Base-by-base conservation (phyloP, 1,140 invertebrate genomes). In the Bombus confusus region DNA sequence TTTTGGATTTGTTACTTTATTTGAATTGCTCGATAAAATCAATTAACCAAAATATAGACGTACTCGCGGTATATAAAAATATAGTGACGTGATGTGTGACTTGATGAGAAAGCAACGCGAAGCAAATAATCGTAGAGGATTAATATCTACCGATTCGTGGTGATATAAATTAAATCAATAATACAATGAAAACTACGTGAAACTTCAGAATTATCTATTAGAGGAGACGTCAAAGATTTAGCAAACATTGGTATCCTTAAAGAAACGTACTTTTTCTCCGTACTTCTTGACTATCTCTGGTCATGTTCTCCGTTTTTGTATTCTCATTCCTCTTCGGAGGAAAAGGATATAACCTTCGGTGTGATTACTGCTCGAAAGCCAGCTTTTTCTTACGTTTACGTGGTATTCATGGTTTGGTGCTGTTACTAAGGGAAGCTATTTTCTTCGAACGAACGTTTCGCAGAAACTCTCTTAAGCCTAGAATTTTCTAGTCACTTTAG, bases 341-440 rank as follows among this genome's bases (percentile, higher is more conserved):
- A 89, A 90, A 90, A 89, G 86, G 76, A 85, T 74, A 78, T 82
- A 87, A 81, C 79, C 86, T 90, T 86, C 80, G 64, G 76, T 90
- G 80, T 59, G 77, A 90, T 90, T 83, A 77, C 88, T 52, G 28
- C 43, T 52, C 75, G 82, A 64, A 59, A 66, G 39, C 31, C 72
- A 64, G 69, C 88, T 89, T 90, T 90, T 90, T 90, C 88, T 87
- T 80, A 57, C 71, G 71, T 71, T 85, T 72, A 59, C 77, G 59
- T 37, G 71, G 80, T 52, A 68, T 86, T 89, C 83, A 43, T 74
- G 78, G 39, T 31, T 34, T 22, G 10, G 43, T 52, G 59, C 39
- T 72, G 71, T 59, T 41, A 37, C 78, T 62, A 41, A 73, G 68
- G 72, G 62, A 79, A 82, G 75, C 59, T 37, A n/a, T 85, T 90